Conservation (phyloP, 1,140 invertebrate genomes). For the Drosophila sturtevanti region DNA sequence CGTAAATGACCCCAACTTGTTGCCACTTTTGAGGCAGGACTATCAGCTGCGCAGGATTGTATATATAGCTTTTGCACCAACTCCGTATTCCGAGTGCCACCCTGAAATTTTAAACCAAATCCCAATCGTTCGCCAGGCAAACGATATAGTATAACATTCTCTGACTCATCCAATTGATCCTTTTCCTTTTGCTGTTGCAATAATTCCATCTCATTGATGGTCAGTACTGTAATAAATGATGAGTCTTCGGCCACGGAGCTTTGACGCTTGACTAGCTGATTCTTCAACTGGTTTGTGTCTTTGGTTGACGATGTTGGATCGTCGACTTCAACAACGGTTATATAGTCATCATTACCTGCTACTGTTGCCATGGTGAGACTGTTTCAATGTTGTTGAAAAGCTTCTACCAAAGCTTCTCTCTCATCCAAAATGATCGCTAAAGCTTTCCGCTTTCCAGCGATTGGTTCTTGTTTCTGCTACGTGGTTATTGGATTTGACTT, state of each 20-base stretch:
- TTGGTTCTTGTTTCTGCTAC: neutral
- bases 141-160: slow-evolving; percentile 91
- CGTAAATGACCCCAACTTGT: slow-evolving; percentile 91
- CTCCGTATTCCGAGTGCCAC: slow-evolving; percentile 90
- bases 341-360: slow-evolving; percentile 84
- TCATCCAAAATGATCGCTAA: neutral
- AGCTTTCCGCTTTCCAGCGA: neutral
- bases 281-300: slow-evolving; percentile 73
- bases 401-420: slow-evolving; percentile 8
- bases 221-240: slow-evolving; percentile 78
- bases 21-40: slow-evolving; percentile 91
- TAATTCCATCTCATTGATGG: slow-evolving; percentile 73
- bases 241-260: slow-evolving; percentile 75
- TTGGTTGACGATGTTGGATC: slow-evolving; percentile 75
- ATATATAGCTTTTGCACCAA: slow-evolving; percentile 90
- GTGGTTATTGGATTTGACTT: neutral
- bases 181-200: slow-evolving; percentile 46
- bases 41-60: slow-evolving; percentile 93
- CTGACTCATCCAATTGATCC: slow-evolving; percentile 73
- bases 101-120: slow-evolving; percentile 95
- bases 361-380: slow-evolving; percentile 32
- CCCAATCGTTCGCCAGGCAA: slow-evolving; percentile 94
- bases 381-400: slow-evolving; percentile 16
- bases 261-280: slow-evolving; percentile 82
- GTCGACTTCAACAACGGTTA: slow-evolving; percentile 88